Evolutionary conservation across 2,797 vertebrate genomes (phyloP), one percentile per base, ranked within the genome.

Genomic region (Gymnoscopelus braueri): DNA sequence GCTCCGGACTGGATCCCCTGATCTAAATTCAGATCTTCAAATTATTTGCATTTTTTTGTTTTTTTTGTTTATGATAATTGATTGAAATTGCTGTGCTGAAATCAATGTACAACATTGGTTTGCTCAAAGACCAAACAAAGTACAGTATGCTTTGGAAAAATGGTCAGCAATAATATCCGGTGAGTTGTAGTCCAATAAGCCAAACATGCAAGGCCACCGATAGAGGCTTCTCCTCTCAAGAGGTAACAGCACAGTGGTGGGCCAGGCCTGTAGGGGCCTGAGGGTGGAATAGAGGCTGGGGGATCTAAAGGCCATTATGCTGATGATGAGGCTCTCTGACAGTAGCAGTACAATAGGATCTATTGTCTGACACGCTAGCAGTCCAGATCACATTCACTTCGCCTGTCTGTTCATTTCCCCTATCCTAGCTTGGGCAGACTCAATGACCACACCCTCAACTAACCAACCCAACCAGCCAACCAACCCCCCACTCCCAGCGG

Each of bases 351-450:
- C 91, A 94, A 91, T 90, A 77, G 86, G 26, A 73, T 60, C 75
- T 80, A 89, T 93, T 94, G 92, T 94, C 76, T 81, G 74, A 80
- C 78, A 80, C 78, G 74, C 50, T 44, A 78, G 75, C 74, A 69
- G 79, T 69, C 75, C 77, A 81, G 89, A 93, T 92, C 83, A 74
- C 87, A 86, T 93, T 93, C 85, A 87, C 82, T 89, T 88, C 87
- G 82, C 24, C 75, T 81, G 69, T 4, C 53, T 87, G 89, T 91
- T 89, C 77, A 90, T 88, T 91, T 89, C 81, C 87, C 87, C 71
- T 76, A 78, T 90, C 83, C 78, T 84, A 69, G 67, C 70, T 65
- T 62, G 24, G 63, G 63, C 57, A 64, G 66, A 44, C 39, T 77
- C 53, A 14, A 70, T 62, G 74, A 76, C 89, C 84, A 81, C 87